Base-by-base conservation (phyloP, 2,797 vertebrate genomes). In the Paramormyrops hopkinsi region DNA sequence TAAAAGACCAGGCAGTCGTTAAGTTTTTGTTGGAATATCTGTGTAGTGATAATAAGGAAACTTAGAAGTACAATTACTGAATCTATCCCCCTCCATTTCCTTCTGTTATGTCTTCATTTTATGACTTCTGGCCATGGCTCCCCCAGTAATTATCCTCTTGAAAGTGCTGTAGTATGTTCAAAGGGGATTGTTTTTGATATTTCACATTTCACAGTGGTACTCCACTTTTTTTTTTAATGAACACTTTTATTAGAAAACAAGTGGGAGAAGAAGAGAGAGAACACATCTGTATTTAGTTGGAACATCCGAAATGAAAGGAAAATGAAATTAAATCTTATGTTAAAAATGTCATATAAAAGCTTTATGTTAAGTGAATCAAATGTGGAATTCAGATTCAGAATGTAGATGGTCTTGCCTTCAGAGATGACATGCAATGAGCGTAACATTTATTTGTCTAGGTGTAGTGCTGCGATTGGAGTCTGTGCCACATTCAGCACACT, bases 11-110 rank as follows among this genome's bases (percentile, higher is more conserved):
- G 90, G 87, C 92, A 89, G 92, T 91, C 92, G 92, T 95, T 89
- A 95, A 95, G 94, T 94, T 95, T 95, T 93, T 92, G 95, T 94
- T 89, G 84, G 87, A 92, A 90, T 90, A 89, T 91, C 92, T 92
- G 91, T 91, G 92, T 91, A 92, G 84, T n/a, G 87, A 93, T 22
- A 84, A 50, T 82, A 29, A 73, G 51, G 86, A 19, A 54, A 44
- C 92, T 90, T 91, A 93, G 92, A 91, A 56, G 89, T 92, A 91
- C 92, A 89, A 54, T 51, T 89, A 12, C 83, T 90, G 86, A 65
- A 88, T 88, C 69, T 65, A 19, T 48, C 88, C 88, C 89, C 89
- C n/a, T 25, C 2, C 8, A 50, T 88, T 88, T 54, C 33, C 14
- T 29, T 50, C 51, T 69, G 85, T 37, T 9, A 62, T 69, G 54